Evolutionary conservation across 2,888 invertebrate species (phyloP).

Genomic region (Hirtodrosophila confusa): DNA sequence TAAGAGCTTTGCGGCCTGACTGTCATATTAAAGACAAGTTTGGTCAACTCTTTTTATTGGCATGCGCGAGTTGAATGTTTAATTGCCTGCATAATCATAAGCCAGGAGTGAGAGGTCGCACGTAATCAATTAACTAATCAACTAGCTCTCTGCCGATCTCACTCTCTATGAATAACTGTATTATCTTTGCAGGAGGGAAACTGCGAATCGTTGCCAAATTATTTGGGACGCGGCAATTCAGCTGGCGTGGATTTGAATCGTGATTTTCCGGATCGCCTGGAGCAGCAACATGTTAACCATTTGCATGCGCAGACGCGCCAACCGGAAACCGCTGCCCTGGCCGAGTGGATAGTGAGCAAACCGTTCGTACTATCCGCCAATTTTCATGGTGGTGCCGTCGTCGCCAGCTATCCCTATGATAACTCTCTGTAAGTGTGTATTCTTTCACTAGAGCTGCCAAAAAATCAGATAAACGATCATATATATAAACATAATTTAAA

Average conservation of each 20-base stretch:
- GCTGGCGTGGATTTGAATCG: constrained; percentile 93
- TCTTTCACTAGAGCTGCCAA: too few relatives aligned
- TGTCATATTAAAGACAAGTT: constrained; percentile 63
- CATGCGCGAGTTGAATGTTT: constrained; percentile 30
- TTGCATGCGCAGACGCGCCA: constrained; percentile 86
- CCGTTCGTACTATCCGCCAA: constrained; percentile 97
- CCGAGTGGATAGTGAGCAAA: constrained; percentile 93
- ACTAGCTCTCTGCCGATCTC: constrained; percentile 7
- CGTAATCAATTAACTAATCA: constrained; percentile 41
- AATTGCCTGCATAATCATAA: constrained; percentile 19
- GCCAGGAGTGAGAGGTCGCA: constrained; percentile 1
- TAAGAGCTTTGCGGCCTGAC: constrained; percentile 51
- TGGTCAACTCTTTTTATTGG: constrained; percentile 48
- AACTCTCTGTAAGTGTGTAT: constrained; percentile 88
- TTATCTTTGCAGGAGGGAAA: constrained; percentile 88
- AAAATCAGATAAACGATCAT: too few relatives aligned
- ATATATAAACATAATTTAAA: too few relatives aligned
- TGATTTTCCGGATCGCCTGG: constrained; percentile 96
- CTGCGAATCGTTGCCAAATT: constrained; percentile 89
- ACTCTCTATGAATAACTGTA: background rate
- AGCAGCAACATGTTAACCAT: constrained; percentile 82
- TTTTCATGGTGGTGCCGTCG: constrained; percentile 97
- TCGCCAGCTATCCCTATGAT: constrained; percentile 99
- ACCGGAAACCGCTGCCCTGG: constrained; percentile 94
- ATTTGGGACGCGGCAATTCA: constrained; percentile 92